Percentiles rank a stretch among this genome's conserved stretches.
phyloP scores from a whole-genome alignment of 2,797 vertebrate genomes.

The Malacoraja senta region DNA sequence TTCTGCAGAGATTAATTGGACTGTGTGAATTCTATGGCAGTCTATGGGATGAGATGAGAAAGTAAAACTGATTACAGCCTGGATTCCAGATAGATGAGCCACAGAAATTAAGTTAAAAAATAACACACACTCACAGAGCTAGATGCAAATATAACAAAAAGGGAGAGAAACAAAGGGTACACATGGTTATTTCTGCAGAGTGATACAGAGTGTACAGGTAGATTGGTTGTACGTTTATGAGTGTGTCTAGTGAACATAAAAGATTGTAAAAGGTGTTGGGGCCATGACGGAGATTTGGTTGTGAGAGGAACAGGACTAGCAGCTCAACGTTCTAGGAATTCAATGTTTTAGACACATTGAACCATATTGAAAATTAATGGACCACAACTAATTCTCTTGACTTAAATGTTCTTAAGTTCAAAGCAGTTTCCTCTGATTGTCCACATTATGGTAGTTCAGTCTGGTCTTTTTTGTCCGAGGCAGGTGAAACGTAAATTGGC shows the following conservation, averaged over 20 bases:
- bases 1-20: not conserved
- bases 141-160: not conserved
- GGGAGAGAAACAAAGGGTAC: not conserved
- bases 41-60: not conserved
- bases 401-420: not conserved
- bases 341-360: not conserved
- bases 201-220: not conserved
- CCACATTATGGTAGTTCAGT: not conserved
- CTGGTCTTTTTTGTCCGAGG: not conserved
- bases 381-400: not conserved
- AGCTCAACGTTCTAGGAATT: too few relatives aligned
- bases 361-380: not conserved
- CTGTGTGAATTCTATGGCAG: not conserved
- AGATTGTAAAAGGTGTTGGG: too few relatives aligned
- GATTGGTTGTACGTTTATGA: not conserved
- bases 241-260: too few relatives aligned
- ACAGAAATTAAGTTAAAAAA: not conserved
- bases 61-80: not conserved
- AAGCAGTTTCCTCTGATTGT: not conserved
- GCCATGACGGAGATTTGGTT: too few relatives aligned
- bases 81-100: not conserved
- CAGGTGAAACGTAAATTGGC: not conserved
- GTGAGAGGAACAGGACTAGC: too few relatives aligned
- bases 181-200: not conserved
- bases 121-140: not conserved